Percentiles rank a stretch among this genome's conserved stretches.
These are phyloP conservation scores for Heliconius sara DNA, from an alignment of 2,888 invertebrate genomes.

Conservation along the genomic window DNA sequence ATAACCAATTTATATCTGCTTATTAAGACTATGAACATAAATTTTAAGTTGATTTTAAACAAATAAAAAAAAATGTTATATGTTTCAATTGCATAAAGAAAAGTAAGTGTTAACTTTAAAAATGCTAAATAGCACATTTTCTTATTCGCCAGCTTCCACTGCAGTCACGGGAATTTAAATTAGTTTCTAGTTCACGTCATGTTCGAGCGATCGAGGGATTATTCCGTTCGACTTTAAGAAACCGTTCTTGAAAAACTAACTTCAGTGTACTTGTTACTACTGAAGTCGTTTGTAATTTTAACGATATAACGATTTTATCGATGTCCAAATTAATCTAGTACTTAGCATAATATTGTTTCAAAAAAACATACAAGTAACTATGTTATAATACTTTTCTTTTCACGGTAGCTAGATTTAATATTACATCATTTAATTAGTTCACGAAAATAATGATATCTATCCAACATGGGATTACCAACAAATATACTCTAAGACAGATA, in stretches of 20 bases:
- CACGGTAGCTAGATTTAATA: background rate
- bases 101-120: background rate
- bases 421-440: background rate
- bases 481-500: background rate
- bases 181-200: constrained; percentile 23
- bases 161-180: constrained; percentile 5
- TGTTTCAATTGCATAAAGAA: background rate
- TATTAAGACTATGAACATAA: background rate
- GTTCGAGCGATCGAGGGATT: constrained; percentile 11
- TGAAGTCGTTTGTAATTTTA: background rate
- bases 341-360: background rate
- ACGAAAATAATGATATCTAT: no score
- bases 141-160: background rate
- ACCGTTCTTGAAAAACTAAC: background rate
- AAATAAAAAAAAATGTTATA: background rate
- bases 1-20: no score
- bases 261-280: background rate
- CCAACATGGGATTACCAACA: no score
- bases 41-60: background rate
- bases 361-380: background rate
- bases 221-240: background rate
- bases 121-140: background rate
- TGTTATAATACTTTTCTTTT: background rate
- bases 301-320: no score
- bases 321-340: no score